These are phyloP conservation scores for Philopotamus ludificatus DNA, from an alignment of 1,140 invertebrate species.

Conservation along the genomic window DNA sequence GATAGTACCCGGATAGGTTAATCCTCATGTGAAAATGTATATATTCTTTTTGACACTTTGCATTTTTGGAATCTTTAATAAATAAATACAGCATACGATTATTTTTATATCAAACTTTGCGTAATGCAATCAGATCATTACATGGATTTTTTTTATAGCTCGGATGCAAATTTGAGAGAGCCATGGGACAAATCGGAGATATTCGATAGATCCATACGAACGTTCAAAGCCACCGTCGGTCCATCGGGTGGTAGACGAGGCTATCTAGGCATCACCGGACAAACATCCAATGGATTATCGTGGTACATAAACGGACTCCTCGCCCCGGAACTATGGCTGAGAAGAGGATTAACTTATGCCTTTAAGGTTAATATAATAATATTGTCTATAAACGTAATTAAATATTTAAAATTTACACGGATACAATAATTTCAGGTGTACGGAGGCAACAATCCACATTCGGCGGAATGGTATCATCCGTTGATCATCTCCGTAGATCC, in stretches of 20 bases:
- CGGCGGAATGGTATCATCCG: constrained; percentile 85
- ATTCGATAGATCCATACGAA: constrained; percentile 72
- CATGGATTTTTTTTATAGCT: constrained; percentile 29
- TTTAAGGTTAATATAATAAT: constrained; percentile 60
- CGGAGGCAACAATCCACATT: constrained; percentile 89
- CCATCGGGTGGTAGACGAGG: constrained; percentile 76
- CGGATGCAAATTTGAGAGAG: constrained; percentile 50
- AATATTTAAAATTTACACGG: background rate
- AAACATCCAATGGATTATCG: constrained; percentile 51
- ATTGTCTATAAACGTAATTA: background rate
- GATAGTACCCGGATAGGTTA: too few relatives aligned
- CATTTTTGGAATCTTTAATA: too few relatives aligned
- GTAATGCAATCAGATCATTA: background rate
- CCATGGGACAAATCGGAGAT: constrained; percentile 77
- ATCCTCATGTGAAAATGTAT: too few relatives aligned
- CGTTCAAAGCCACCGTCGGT: constrained; percentile 75
- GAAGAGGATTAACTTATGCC: constrained; percentile 80
- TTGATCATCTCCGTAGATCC: constrained; percentile 88
- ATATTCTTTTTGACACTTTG: too few relatives aligned
- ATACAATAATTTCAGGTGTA: constrained; percentile 54
- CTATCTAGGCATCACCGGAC: constrained; percentile 72
- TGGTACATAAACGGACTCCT: constrained; percentile 75
- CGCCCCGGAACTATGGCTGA: constrained; percentile 82
- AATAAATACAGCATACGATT: too few relatives aligned
- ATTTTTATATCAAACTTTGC: background rate